Conservation (phyloP, 2,113 vertebrate species). For the Paradisaea rubra region DNA sequence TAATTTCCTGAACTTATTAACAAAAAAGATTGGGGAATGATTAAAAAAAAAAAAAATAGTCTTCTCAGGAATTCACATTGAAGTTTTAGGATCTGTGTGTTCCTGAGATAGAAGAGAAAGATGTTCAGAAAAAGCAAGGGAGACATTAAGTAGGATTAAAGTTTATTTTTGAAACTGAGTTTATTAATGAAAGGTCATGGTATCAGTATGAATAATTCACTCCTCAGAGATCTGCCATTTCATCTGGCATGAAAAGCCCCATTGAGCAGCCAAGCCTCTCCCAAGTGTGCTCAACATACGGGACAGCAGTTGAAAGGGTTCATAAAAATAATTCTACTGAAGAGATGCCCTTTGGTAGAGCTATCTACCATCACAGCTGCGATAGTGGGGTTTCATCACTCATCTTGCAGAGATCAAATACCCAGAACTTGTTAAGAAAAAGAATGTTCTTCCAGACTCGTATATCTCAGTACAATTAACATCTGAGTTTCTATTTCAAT, state of each 20-base stretch:
- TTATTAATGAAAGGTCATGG: background rate
- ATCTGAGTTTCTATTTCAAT: background rate
- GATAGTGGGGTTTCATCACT: background rate
- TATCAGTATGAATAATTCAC: background rate
- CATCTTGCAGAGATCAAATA: background rate
- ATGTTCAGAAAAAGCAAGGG: background rate
- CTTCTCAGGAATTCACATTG: background rate
- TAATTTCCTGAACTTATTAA: background rate
- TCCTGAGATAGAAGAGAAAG: background rate
- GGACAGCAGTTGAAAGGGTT: background rate
- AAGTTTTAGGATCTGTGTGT: background rate
- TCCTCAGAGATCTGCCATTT: constrained; percentile 22
- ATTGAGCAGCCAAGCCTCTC: background rate
- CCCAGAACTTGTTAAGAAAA: background rate
- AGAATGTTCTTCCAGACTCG: background rate
- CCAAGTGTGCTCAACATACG: background rate
- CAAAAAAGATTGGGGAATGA: background rate
- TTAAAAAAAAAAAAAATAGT: background rate
- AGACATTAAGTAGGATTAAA: background rate
- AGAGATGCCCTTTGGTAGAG: background rate
- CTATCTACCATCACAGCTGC: background rate
- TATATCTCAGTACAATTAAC: background rate
- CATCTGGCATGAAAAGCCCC: background rate
- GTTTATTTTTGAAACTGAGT: constrained; percentile 1
- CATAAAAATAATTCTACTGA: constrained; percentile 6